A percentile compares a stretch with the other conserved stretches of the same genome.
Evolutionary conservation across 2,113 vertebrate genomes (phyloP).

Genomic region (Ptyas mucosa): DNA sequence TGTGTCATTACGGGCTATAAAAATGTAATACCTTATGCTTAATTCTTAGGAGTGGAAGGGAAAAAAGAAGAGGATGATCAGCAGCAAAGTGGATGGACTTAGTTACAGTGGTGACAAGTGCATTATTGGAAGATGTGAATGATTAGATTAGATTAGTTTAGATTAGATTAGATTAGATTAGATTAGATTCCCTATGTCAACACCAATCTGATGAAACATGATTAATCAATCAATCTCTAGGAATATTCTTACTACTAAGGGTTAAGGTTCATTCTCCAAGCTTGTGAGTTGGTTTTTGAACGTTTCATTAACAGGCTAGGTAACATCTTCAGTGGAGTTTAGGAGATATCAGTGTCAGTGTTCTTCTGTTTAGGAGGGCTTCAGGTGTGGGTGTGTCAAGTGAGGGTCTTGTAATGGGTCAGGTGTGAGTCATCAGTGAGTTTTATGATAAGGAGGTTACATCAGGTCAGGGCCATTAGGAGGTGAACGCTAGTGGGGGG

Average conservation of each 20-base stretch:
- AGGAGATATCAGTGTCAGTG: no score
- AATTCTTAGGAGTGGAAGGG: background rate
- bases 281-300: no score
- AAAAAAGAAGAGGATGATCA: background rate
- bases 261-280: no score
- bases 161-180: background rate
- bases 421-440: no score
- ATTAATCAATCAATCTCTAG: background rate
- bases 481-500: no score
- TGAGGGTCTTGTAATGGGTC: no score
- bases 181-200: background rate
- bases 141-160: background rate
- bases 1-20: background rate
- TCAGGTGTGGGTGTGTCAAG: no score
- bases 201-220: background rate
- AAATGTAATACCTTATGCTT: background rate
- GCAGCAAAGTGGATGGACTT: background rate
- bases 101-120: background rate
- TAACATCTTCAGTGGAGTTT: no score
- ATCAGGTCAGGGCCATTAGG: no score
- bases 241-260: background rate
- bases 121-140: background rate
- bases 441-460: no score
- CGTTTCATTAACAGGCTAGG: no score
- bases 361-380: no score